phyloP scores from a whole-genome alignment of 1,140 invertebrate genomes.

The Drosophila bocqueti region DNA sequence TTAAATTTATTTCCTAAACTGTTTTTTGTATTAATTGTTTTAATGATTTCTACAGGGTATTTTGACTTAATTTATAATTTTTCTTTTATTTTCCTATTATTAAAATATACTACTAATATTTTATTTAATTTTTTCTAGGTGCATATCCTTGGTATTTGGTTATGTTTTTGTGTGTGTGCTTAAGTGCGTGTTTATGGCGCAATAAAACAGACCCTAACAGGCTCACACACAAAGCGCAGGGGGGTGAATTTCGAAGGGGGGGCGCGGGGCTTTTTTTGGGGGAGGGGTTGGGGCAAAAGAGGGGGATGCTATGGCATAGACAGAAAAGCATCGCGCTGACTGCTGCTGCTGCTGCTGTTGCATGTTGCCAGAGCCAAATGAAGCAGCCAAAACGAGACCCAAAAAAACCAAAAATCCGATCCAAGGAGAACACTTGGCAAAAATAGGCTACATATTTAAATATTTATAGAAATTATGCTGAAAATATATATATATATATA shows the following conservation, averaged over 20 bases:
- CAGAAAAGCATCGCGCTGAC: constrained; percentile 53
- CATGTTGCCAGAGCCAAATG: constrained; percentile 71
- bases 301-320: constrained; percentile 23
- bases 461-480: background rate
- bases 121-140: background rate
- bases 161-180: constrained; percentile 54
- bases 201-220: constrained; percentile 82
- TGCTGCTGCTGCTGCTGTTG: constrained; percentile 53
- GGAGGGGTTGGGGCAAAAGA: no score
- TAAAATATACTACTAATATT: background rate
- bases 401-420: constrained; percentile 40
- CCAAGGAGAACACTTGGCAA: constrained; percentile 13
- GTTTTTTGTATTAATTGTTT: background rate
- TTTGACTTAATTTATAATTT: background rate
- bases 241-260: background rate
- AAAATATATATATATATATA: background rate
- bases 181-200: constrained; percentile 82
- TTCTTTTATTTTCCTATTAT: background rate
- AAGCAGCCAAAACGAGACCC: constrained; percentile 66
- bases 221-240: constrained; percentile 45
- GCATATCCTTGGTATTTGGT: constrained; percentile 24
- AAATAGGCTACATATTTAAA: background rate
- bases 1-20: background rate
- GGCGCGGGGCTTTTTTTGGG: no score
- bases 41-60: background rate